A percentile compares a stretch with the other conserved stretches of the same genome.
These are phyloP conservation scores for Catagonus wagneri DNA, from an alignment of 2,113 vertebrate genomes.

Conservation along the genomic window DNA sequence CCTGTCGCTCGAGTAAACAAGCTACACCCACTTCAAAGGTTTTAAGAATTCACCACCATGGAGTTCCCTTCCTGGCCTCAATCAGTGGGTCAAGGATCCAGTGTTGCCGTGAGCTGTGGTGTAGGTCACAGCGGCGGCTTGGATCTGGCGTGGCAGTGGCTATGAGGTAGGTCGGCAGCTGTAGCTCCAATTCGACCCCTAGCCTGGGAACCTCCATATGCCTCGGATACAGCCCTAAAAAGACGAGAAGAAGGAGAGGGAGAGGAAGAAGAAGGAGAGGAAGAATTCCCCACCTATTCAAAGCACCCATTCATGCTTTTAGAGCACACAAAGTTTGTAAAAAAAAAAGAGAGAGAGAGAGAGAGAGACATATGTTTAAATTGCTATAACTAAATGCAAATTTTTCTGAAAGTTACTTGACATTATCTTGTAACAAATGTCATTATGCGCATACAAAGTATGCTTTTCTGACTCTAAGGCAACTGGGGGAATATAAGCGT, in stretches of 20 bases:
- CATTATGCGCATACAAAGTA: neutral
- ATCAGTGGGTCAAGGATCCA: no score
- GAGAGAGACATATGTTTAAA: neutral
- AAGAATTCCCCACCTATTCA: neutral
- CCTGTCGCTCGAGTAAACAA: neutral
- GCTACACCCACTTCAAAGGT: neutral
- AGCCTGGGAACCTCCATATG: no score
- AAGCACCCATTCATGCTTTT: neutral
- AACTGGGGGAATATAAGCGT: neutral
- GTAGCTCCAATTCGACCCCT: no score
- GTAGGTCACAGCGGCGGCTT: no score
- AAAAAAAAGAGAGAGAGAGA: neutral
- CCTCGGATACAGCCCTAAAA: no score
- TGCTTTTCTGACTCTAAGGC: neutral
- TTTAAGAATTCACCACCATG: neutral
- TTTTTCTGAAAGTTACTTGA: slow-evolving; percentile 25
- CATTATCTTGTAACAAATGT: neutral
- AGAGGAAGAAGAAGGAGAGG: no score
- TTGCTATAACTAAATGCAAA: slow-evolving; percentile 9
- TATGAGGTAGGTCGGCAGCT: no score
- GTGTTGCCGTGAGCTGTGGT: no score
- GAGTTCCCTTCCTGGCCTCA: no score
- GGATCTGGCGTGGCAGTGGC: no score
- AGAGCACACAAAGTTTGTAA: neutral
- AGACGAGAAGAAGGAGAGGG: no score